Percentiles rank a stretch among this genome's conserved stretches.
Evolutionary conservation across 2,113 vertebrate genomes (phyloP).

Genomic region (Rostratula benghalensis): DNA sequence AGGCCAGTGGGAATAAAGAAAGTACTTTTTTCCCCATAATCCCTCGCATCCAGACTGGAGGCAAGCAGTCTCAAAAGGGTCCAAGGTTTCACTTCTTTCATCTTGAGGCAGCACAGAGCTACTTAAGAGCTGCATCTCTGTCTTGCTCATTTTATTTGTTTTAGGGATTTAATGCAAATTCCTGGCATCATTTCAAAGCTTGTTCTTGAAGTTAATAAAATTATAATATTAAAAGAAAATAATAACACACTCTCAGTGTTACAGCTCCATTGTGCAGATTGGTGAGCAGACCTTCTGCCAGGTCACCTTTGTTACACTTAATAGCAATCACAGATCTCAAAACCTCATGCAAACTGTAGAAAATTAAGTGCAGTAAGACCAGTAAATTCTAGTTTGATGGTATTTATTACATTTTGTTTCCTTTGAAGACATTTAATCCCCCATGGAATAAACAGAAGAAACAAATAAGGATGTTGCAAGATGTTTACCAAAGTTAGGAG

Average conservation of each 20-base stretch:
- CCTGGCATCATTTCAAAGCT: slow-evolving; percentile 48
- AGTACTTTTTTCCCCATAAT: not conserved
- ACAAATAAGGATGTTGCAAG: not conserved
- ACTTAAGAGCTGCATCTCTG: not conserved
- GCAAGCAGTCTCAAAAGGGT: not conserved
- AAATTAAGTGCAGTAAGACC: not conserved
- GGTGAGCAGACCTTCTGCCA: not conserved
- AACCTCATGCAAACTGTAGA: slow-evolving; percentile 2
- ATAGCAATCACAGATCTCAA: not conserved
- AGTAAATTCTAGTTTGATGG: not conserved
- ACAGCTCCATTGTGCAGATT: not conserved
- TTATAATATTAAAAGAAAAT: slow-evolving; percentile 47
- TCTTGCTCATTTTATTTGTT: not conserved
- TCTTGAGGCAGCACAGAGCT: not conserved
- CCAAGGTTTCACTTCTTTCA: slow-evolving; percentile 29
- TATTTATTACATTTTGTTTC: not conserved
- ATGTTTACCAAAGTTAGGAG: not conserved
- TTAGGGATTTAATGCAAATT: slow-evolving; percentile 5
- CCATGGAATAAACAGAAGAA: not conserved
- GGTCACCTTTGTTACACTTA: not conserved
- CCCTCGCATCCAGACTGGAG: not conserved
- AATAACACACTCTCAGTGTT: not conserved
- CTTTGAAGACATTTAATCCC: not conserved
- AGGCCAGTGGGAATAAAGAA: slow-evolving; percentile 6
- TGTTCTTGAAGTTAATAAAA: slow-evolving; percentile 22